Conservation (phyloP, 2,113 vertebrate genomes). For the Microcebus jonahi region DNA sequence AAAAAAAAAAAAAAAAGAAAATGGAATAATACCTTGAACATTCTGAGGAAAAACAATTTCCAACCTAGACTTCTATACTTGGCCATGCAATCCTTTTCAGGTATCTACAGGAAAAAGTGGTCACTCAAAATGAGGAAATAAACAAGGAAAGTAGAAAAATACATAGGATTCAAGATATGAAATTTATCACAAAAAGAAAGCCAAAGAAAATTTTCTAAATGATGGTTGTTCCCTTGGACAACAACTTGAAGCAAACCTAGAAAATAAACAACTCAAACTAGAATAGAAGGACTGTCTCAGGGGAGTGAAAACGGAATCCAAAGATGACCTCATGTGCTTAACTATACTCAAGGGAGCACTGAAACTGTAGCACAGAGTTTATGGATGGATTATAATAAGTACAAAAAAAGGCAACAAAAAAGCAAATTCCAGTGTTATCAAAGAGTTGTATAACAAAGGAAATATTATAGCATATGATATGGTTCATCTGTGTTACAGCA, state of each 20-base stretch:
- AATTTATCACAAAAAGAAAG: not conserved
- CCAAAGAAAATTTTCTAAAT: not conserved
- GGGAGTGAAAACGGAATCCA: not conserved
- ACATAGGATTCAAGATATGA: not conserved
- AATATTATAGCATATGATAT: not conserved
- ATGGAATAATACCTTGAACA: not conserved
- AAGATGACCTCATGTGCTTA: not conserved
- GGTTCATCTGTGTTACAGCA: not conserved
- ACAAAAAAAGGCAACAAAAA: not conserved
- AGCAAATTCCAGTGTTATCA: not conserved
- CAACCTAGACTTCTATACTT: not conserved
- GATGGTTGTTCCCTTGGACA: not conserved
- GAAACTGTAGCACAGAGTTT: not conserved
- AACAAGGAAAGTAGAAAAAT: not conserved
- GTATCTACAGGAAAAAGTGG: not conserved
- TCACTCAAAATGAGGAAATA: not conserved
- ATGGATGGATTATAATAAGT: not conserved
- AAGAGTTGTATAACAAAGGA: not conserved
- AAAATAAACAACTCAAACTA: not conserved
- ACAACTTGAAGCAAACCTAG: not conserved
- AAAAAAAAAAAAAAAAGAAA: no score
- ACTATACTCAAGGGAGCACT: not conserved
- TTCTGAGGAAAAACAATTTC: not conserved
- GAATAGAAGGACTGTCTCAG: not conserved
- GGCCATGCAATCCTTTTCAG: not conserved